phyloP scores from a whole-genome alignment of 2,888 invertebrate genomes.

The Leptura quadrifasciata region DNA sequence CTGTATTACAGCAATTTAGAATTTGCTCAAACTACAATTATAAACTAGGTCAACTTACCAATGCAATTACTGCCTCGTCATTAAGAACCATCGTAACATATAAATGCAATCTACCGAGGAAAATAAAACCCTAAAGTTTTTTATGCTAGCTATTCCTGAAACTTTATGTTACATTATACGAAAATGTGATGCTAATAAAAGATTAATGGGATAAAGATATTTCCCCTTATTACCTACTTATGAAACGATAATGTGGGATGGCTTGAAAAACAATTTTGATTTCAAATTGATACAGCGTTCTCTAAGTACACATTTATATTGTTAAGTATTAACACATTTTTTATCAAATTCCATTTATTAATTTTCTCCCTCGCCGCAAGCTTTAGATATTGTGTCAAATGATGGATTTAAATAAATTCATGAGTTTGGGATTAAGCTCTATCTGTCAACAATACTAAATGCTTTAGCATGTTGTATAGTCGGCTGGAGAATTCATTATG shows the following conservation, averaged over 20 bases:
- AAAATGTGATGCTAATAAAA: too few species aligned
- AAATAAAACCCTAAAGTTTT: neutral
- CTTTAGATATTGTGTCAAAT: neutral
- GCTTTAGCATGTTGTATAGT: constrained; percentile 3
- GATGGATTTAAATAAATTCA: constrained; percentile 7
- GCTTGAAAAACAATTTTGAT: neutral
- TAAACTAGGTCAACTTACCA: too few species aligned
- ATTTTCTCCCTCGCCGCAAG: neutral
- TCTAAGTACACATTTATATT: neutral
- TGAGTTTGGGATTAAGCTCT: neutral
- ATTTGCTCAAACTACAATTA: too few species aligned
- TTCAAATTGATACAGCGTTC: neutral
- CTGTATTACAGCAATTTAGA: too few species aligned
- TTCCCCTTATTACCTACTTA: neutral
- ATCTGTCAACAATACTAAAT: constrained; percentile 7
- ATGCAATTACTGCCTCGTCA: too few species aligned
- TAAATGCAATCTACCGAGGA: neutral
- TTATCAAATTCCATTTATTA: neutral
- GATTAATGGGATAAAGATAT: neutral
- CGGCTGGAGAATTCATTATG: neutral
- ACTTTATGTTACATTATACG: too few species aligned
- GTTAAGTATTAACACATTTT: neutral
- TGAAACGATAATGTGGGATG: neutral
- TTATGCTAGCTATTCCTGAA: too few species aligned
- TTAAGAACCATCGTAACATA: too few species aligned